Conservation (phyloP, 2,113 vertebrate species). For the Nycticebus coucang region DNA sequence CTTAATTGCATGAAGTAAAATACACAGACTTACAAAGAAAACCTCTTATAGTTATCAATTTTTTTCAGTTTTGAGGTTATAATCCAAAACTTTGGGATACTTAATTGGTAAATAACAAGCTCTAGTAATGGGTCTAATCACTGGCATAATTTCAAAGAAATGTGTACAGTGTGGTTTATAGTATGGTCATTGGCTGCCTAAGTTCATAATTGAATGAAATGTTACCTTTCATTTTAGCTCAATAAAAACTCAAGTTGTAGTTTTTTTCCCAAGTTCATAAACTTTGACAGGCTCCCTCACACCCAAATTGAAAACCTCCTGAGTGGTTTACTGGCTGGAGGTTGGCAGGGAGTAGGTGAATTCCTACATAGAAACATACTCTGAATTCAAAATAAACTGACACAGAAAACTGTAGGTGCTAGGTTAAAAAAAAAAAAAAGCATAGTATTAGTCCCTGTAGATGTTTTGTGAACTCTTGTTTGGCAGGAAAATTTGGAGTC, state of each 20-base stretch:
- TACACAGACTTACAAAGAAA: not conserved
- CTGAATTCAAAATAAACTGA: not conserved
- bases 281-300: not conserved
- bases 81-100: not conserved
- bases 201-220: not conserved
- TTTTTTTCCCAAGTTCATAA: not conserved
- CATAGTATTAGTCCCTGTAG: not conserved
- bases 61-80: not conserved
- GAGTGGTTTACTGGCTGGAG: not conserved
- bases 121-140: not conserved
- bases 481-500: not conserved
- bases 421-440: not conserved
- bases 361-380: not conserved
- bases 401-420: not conserved
- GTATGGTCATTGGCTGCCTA: not conserved
- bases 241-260: not conserved
- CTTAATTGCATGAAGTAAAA: constrained; percentile 22
- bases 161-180: not conserved
- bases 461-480: not conserved
- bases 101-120: not conserved
- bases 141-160: not conserved
- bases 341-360: not conserved
- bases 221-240: not conserved
- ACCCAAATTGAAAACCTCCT: not conserved
- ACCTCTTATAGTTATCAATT: not conserved